Evolutionary conservation across 2,113 vertebrate species (phyloP).

Genomic region (Corythornis vintsioides): DNA sequence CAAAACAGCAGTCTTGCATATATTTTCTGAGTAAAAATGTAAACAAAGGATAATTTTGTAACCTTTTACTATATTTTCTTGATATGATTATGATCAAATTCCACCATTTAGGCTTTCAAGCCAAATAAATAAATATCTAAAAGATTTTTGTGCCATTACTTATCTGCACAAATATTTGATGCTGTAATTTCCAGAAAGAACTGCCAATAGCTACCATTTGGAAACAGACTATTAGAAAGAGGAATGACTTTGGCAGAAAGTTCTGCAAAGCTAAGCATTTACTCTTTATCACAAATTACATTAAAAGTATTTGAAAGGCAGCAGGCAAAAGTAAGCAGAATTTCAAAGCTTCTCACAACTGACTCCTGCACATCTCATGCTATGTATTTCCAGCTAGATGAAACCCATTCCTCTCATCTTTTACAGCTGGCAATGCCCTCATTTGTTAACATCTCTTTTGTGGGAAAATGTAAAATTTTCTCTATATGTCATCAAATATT

Average conservation of each 20-base stretch:
- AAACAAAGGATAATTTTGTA: not conserved
- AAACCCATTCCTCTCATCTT: not conserved
- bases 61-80: not conserved
- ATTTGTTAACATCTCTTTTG: not conserved
- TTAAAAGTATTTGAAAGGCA: not conserved
- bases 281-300: not conserved
- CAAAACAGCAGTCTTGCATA: not conserved
- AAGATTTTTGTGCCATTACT: not conserved
- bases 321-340: not conserved
- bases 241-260: not conserved
- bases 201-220: not conserved
- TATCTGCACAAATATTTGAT: not conserved
- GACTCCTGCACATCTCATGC: not conserved
- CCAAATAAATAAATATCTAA: not conserved
- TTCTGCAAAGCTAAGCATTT: slow-evolving; percentile 23
- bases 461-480: not conserved
- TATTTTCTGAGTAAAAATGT: not conserved
- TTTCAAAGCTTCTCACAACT: not conserved
- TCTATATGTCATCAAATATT: not conserved
- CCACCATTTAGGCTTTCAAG: not conserved
- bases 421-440: not conserved
- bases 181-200: not conserved
- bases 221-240: not conserved
- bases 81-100: not conserved
- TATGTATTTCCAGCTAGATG: not conserved